These are phyloP conservation scores for Carcinoscorpius rotundicauda DNA, from an alignment of 1,140 invertebrate species.

Conservation along the genomic window DNA sequence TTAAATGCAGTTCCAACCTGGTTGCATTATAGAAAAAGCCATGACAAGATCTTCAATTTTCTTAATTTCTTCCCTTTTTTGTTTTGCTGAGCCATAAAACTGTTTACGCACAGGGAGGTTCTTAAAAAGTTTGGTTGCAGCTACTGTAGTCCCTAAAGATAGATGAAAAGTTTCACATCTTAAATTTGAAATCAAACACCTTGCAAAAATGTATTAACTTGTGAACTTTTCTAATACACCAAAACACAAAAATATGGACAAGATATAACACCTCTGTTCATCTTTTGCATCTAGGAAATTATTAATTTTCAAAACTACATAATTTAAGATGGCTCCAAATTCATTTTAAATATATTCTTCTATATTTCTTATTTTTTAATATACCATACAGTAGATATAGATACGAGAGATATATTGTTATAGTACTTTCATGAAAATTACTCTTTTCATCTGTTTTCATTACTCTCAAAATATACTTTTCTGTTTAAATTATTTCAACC, in stretches of 20 bases:
- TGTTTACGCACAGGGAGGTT: constrained; percentile 48
- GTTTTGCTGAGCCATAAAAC: constrained; percentile 39
- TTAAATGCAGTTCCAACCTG: constrained; percentile 18
- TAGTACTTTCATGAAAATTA: too few species aligned
- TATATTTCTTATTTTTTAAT: too few species aligned
- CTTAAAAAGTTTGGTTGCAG: constrained; percentile 43
- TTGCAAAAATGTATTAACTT: constrained; percentile 15
- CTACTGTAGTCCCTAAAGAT: constrained; percentile 45
- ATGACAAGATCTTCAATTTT: constrained; percentile 44
- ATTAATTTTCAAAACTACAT: background rate
- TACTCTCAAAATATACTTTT: too few species aligned
- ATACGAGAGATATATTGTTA: too few species aligned
- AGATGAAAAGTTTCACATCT: constrained; percentile 1
- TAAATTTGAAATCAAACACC: background rate
- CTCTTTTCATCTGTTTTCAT: too few species aligned
- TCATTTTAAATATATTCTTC: too few species aligned
- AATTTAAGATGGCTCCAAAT: too few species aligned
- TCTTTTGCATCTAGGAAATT: background rate
- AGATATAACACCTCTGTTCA: background rate
- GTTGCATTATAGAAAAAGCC: constrained; percentile 42
- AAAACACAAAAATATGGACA: constrained; percentile 7
- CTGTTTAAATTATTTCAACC: too few species aligned
- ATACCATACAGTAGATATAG: too few species aligned
- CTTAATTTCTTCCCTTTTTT: constrained; percentile 44
- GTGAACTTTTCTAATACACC: constrained; percentile 2